Base-by-base conservation (phyloP, 2,113 vertebrate genomes). In the Hippotragus niger region DNA sequence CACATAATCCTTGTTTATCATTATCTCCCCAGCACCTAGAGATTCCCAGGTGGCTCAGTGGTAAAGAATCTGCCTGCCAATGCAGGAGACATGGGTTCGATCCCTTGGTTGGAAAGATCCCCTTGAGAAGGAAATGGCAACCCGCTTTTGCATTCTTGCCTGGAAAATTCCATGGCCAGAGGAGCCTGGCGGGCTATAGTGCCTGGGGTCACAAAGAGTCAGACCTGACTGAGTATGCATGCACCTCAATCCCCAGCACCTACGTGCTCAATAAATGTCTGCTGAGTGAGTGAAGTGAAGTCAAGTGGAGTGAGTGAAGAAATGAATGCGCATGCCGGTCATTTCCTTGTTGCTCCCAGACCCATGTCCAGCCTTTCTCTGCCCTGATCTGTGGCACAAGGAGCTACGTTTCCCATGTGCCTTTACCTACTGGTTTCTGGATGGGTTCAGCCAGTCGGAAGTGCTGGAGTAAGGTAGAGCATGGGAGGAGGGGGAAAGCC, bases 351-450 rank as follows among this genome's bases (percentile, higher is more conserved):
- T 19, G 57, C 9, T 81, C 64, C 33, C 27, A 33, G 36, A 36
- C n/a, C 52, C 80, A 12, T 31, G 67, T 88, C 36, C 8, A 57
- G 76, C 19, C 40, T 33, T 71, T 83, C 60, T 83, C 33, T 40
- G 62, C 60, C 78, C 27, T 78, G 7, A 33, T 53, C 89, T n/a
- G 19, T 43, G 64, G 81, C 33, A 9, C 16, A 52, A 67, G 43
- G 55, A 97, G 60, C 88, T 97, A 82, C 76, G 53, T 83, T 97
- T 95, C 85, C 88, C 93, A 91, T 91, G 1, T 23, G 94, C 57
- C 47, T 52, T 81, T 64, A 45, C 43, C 40, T 33, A 55, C 36
- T n/a, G 92, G 78, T 47, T 85, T 88, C 50, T 89, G 62, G 45
- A 57, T 40, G 6, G 76, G 55, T 58, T 50, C 78, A 88, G 58